Evolutionary conservation across 2,888 invertebrate genomes (phyloP), one percentile per base, ranked within the genome.

Genomic region (Sphecodes monilicornis): DNA sequence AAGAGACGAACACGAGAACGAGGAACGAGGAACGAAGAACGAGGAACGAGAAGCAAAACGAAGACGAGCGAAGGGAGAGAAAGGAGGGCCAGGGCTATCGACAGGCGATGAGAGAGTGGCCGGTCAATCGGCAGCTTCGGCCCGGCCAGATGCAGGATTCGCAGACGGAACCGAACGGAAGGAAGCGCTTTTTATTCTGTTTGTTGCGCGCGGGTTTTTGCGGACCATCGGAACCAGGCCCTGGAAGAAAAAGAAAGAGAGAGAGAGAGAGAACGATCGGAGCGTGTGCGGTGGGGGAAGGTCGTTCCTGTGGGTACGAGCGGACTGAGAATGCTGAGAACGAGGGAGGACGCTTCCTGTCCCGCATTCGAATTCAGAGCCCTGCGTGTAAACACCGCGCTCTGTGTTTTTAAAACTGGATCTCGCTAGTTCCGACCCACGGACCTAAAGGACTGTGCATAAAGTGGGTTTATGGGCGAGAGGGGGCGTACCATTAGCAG

Each of bases 111-210:
- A 80, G 79, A 80, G 79, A 81, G 74, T 73, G 66, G 73, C 50
- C 18, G 80, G 76, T 76, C 75, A 79, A 89, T 80, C 85, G 85
- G 70, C 79, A 77, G 74, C 78, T 77, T 82, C 82, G 88, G 36
- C 78, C 83, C 22, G 60, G 91, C 91, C 91, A 91, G 91, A 91
- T 91, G 90, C 85, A 85, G 69, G 89, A 89, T 90, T 85, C 85
- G 70, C 86, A 85, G 84, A 80, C 86, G 87, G 89, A 91, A 92
- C 86, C 87, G 88, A 91, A 92, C 90, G 91, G 91, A 91, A 91
- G 90, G 91, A 91, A 89, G 88, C 87, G 84, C 85, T 89, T 90
- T 91, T 91, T 91, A 86, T 89, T 89, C 85, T 88, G 91, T 86
- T 91, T 78, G 82, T 84, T 86, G 73, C 76, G 84, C 77, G 85